A percentile compares a stretch with the other conserved stretches of the same genome.
Evolutionary conservation across 2,113 vertebrate species (phyloP).

Genomic region (Coregonus clupeaformis): DNA sequence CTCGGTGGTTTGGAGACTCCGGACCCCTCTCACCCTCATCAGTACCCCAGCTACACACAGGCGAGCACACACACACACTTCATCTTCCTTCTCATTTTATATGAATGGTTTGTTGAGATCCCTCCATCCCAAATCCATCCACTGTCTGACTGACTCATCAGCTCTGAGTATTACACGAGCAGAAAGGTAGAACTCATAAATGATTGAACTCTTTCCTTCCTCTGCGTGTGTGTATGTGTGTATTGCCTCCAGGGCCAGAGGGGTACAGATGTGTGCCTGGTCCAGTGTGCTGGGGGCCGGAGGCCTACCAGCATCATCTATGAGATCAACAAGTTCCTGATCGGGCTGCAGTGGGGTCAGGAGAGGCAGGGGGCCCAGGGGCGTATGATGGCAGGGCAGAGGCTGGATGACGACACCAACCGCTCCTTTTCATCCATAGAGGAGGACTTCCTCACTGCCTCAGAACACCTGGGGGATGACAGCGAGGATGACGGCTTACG

Average conservation of each 20-base stretch:
- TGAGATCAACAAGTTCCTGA: conserved; percentile 95
- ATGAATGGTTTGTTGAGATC: no score
- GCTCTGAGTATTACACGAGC: not conserved
- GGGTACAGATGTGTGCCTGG: conserved; percentile 86
- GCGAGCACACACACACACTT: conserved; percentile 63
- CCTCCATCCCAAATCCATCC: no score
- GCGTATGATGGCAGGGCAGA: conserved; percentile 57
- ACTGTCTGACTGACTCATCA: not conserved
- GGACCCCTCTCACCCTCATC: conserved; percentile 74
- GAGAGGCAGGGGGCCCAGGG: conserved; percentile 80
- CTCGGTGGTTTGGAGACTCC: conserved; percentile 83
- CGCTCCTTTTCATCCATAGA: conserved; percentile 94
- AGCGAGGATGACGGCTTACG: conserved; percentile 82
- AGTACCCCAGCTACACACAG: conserved; percentile 75
- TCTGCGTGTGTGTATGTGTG: conserved; percentile 2
- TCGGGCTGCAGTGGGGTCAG: conserved; percentile 88
- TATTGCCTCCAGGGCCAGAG: conserved; percentile 72
- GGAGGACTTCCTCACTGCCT: conserved; percentile 94
- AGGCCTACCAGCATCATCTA: conserved; percentile 81
- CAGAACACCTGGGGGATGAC: conserved; percentile 92
- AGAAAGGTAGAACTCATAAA: no score
- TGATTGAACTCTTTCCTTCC: no score
- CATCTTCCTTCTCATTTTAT: no score
- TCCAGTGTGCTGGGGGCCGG: conserved; percentile 81
- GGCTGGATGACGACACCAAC: conserved; percentile 90